Evolutionary conservation across 2,113 vertebrate genomes (phyloP).

Genomic region (Columbina picui): DNA sequence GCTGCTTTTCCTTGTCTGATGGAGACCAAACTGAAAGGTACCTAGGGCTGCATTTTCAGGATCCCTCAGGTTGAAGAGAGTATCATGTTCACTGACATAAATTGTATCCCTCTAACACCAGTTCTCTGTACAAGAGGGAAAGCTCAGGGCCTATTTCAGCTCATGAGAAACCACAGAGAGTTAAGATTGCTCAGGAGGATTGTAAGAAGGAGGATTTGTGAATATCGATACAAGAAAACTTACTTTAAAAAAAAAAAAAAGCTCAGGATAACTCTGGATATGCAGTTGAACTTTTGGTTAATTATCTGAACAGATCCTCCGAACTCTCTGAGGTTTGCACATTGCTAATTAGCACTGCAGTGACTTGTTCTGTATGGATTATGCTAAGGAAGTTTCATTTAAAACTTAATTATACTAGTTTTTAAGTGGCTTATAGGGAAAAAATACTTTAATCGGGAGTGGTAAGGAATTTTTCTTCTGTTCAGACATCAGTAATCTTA

Average conservation of each 20-base stretch:
- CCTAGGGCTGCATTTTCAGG: not conserved
- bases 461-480: conserved; percentile 35
- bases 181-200: not conserved
- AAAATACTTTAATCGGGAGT: conserved; percentile 45
- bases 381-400: conserved; percentile 70
- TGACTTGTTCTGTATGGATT: conserved; percentile 70
- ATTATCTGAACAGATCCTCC: conserved; percentile 73
- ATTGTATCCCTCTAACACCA: not conserved
- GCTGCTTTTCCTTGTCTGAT: not conserved
- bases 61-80: not conserved
- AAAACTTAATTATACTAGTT: conserved; percentile 73
- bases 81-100: not conserved
- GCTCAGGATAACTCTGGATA: conserved; percentile 30
- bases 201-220: not conserved
- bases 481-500: conserved; percentile 38
- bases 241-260: not conserved
- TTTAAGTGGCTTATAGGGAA: conserved; percentile 69
- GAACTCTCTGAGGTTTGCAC: conserved; percentile 71
- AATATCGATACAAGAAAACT: not conserved
- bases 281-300: conserved; percentile 67
- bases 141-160: not conserved
- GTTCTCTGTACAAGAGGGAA: not conserved
- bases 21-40: not conserved
- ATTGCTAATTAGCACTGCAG: conserved; percentile 69
- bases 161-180: not conserved